Base-by-base conservation (phyloP, 2,113 vertebrate genomes). In the Ranitomeya imitator region DNA sequence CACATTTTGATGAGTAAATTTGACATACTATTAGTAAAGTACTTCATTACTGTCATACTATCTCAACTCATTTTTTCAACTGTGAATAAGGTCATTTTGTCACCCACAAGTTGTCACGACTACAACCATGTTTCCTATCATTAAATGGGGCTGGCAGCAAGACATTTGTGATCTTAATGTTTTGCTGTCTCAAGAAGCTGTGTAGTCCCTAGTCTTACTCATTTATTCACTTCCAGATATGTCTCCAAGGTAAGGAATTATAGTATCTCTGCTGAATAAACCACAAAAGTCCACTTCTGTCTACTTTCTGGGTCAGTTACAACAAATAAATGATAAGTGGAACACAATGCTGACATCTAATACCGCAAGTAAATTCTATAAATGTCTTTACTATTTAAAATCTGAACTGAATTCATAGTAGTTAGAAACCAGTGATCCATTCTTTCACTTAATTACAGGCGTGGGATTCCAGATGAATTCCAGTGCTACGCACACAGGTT, bases 351-450 rank as follows among this genome's bases (percentile, higher is more conserved):
- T 76, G 10, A 45, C 67, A n/a, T 54, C 51, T 60, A 26, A 79
- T 59, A 57, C 54, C 7, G 6, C 52, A n/a, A 57, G 8, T 59
- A 23, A 80, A 57, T 80, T 61, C 79, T 45, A 61, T 81, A 83
- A 63, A 37, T 63, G 37, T 65, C 31, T 83, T 37, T 52, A 51
- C 18, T 65, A 82, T 82, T 82, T 86, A 61, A 60, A 76, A 31
- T 37, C 18, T 85, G 55, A 18, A 77, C 54, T 12, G 51, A 63
- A 12, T 52, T 86, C 71, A 77, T 45, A 59, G 54, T 85, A 76
- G 71, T 78, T 86, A 23, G 63, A 57, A 80, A 69, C 21, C 86
- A 86, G 76, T 37, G 45, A 86, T 86, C 76, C 85, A 80, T 87
- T 80, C 61, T 71, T 19, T 87, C 15, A 71, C 77, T 59, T 80